These are phyloP conservation scores for Ceryle rudis DNA, from an alignment of 2,797 vertebrate genomes.

Conservation along the genomic window DNA sequence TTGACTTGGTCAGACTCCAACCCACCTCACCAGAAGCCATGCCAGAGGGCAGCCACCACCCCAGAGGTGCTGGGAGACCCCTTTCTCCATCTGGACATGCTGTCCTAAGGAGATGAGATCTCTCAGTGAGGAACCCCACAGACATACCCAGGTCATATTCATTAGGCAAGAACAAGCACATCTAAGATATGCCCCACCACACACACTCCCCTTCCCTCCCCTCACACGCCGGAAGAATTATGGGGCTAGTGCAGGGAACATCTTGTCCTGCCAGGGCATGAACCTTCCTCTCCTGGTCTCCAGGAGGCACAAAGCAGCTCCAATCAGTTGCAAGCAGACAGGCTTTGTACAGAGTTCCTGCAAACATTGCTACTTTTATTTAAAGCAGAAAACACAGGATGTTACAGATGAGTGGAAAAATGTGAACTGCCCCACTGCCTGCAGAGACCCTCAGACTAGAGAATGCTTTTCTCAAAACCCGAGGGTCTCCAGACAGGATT, in stretches of 20 bases:
- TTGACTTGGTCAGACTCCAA: not conserved
- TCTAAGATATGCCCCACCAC: slow-evolving; percentile 9
- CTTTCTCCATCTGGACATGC: fast-evolving
- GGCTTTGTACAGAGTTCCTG: slow-evolving; percentile 50
- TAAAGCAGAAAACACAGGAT: slow-evolving; percentile 66
- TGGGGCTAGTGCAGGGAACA: slow-evolving; percentile 41
- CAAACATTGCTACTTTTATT: slow-evolving; percentile 54
- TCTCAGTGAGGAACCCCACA: not conserved
- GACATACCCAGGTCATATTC: not conserved
- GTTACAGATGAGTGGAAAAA: slow-evolving; percentile 69
- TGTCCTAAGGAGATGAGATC: not conserved
- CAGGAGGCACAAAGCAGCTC: slow-evolving; percentile 57
- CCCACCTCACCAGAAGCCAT: not conserved
- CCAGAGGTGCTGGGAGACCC: not conserved
- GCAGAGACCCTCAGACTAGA: slow-evolving; percentile 49
- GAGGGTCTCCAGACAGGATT: slow-evolving; percentile 69
- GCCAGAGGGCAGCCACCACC: fast-evolving
- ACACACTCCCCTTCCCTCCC: not conserved
- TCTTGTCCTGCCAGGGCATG: slow-evolving; percentile 62
- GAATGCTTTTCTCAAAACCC: slow-evolving; percentile 47
- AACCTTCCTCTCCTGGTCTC: slow-evolving; percentile 29
- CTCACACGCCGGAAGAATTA: slow-evolving; percentile 40
- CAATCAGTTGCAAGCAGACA: not conserved
- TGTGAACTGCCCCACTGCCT: slow-evolving; percentile 39
- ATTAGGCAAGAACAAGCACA: not conserved